These are phyloP conservation scores for Butorides virescens DNA, from an alignment of 2,113 vertebrate genomes.

Conservation along the genomic window DNA sequence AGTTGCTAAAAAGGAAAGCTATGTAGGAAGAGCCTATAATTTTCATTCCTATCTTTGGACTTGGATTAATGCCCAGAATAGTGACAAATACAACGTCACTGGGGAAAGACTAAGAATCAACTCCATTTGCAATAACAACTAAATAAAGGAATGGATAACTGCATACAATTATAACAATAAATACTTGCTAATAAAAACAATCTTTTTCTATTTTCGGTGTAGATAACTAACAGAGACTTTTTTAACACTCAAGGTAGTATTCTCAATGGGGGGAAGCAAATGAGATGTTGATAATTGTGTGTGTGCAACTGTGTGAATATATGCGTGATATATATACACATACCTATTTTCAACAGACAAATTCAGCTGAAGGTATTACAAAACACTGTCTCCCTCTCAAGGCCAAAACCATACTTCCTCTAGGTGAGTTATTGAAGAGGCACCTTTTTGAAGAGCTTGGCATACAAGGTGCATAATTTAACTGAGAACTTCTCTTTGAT, in stretches of 20 bases:
- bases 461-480: not conserved
- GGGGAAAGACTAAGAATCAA: slow-evolving; percentile 67
- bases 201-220: not conserved
- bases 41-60: slow-evolving; percentile 77
- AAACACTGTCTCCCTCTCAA: not conserved
- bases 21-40: slow-evolving; percentile 81
- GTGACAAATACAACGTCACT: slow-evolving; percentile 66
- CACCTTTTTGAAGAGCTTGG: not conserved
- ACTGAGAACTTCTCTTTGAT: not conserved
- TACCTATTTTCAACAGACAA: not conserved
- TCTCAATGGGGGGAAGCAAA: not conserved
- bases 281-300: not conserved
- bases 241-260: not conserved
- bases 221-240: not conserved
- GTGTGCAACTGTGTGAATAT: not conserved
- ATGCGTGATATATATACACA: not conserved
- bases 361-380: not conserved
- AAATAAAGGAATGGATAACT: slow-evolving; percentile 52
- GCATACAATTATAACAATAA: slow-evolving; percentile 13
- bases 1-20: slow-evolving; percentile 74
- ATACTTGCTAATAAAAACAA: slow-evolving; percentile 9
- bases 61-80: slow-evolving; percentile 79
- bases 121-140: slow-evolving; percentile 29
- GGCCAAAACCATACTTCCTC: not conserved
- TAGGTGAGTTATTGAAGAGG: not conserved